Conservation (phyloP, 2,888 invertebrate genomes). For the Platycnemis pennipes region DNA sequence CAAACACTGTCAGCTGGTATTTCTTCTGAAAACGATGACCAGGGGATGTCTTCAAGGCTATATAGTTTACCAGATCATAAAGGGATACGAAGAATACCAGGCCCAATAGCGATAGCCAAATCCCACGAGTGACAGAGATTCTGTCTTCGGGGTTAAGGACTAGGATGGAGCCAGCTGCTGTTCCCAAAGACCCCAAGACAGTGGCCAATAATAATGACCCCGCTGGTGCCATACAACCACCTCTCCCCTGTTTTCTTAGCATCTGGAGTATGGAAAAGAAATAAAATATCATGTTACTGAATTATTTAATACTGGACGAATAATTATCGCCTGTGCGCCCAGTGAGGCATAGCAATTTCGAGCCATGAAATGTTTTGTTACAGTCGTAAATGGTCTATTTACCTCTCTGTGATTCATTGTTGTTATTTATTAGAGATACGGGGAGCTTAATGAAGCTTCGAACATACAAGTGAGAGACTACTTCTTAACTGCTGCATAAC, state of each 20-base stretch:
- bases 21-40: conserved; percentile 83
- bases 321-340: not conserved
- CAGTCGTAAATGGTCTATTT: not conserved
- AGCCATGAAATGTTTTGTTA: not conserved
- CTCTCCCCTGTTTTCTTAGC: conserved; percentile 69
- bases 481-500: not conserved
- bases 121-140: conserved; percentile 83
- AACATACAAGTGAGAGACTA: not conserved
- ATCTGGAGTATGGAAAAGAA: not conserved
- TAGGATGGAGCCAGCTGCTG: conserved; percentile 79
- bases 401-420: not conserved
- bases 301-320: not conserved
- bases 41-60: conserved; percentile 82
- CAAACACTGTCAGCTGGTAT: conserved; percentile 84
- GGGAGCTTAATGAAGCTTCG: not conserved
- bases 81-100: conserved; percentile 85
- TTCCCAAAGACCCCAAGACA: conserved; percentile 78
- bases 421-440: not conserved
- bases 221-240: conserved; percentile 69
- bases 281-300: not conserved
- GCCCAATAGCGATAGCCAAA: conserved; percentile 83
- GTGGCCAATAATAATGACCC: conserved; percentile 77
- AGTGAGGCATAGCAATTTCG: no score
- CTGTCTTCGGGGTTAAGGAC: conserved; percentile 80
- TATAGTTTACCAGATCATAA: conserved; percentile 84